Conservation (phyloP, 2,888 invertebrate genomes). For the Cataglyphis altisquamis region DNA sequence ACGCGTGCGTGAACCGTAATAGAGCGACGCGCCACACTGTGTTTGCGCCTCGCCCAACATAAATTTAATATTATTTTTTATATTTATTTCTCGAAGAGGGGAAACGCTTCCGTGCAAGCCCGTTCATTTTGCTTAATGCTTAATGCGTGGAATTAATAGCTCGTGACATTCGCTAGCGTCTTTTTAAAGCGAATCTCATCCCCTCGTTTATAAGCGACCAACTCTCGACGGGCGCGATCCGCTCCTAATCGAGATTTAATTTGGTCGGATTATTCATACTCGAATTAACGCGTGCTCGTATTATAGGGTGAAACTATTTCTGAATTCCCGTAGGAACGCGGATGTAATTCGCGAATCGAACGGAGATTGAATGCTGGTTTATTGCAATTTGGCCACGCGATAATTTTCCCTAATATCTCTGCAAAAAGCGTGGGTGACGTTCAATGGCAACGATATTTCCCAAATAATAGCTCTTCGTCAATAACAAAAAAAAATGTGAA, state of each 20-base stretch:
- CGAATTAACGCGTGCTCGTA: conserved; percentile 21
- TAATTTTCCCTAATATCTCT: not conserved
- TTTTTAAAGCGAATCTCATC: not conserved
- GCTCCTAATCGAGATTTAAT: conserved; percentile 38
- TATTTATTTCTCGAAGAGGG: conserved; percentile 12
- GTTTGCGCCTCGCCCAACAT: conserved; percentile 20
- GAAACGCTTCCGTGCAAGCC: conserved; percentile 1
- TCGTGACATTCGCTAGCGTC: conserved; percentile 39
- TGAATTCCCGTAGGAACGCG: conserved; percentile 5
- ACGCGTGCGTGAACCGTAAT: not conserved
- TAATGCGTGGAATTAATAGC: conserved; percentile 37
- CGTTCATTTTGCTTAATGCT: conserved; percentile 46
- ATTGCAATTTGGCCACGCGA: not conserved
- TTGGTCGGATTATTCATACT: conserved; percentile 31
- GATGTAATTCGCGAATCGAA: not conserved
- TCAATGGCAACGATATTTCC: not conserved
- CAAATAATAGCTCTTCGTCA: not conserved
- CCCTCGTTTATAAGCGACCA: not conserved
- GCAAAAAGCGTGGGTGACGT: not conserved
- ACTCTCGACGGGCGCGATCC: not conserved
- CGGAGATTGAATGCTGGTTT: not conserved
- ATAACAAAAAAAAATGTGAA: not conserved
- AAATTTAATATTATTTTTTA: conserved; percentile 46
- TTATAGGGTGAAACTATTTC: not conserved
- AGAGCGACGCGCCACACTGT: not conserved